Conservation (phyloP, 2,113 vertebrate genomes). For the Synodontis membranacea region DNA sequence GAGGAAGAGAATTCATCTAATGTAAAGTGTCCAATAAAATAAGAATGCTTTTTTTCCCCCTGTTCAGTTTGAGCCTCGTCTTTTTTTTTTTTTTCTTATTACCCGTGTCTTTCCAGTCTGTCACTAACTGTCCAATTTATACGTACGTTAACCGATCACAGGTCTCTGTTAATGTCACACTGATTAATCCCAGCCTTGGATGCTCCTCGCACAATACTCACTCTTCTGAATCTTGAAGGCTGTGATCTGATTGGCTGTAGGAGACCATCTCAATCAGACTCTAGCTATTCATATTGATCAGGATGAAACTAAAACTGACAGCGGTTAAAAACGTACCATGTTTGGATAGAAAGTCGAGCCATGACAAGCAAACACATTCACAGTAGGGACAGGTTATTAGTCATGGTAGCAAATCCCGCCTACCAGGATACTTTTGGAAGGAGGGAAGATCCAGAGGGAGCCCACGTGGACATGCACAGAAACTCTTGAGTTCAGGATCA, state of each 20-base stretch:
- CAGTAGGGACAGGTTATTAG: neutral
- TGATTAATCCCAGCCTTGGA: neutral
- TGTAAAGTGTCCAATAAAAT: constrained; percentile 91
- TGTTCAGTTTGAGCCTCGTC: constrained; percentile 20
- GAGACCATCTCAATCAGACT: neutral
- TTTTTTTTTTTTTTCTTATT: neutral
- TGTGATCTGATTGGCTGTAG: neutral
- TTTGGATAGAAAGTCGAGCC: neutral
- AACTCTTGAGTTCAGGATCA: neutral
- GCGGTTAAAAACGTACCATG: no score
- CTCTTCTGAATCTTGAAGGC: neutral
- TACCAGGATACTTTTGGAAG: neutral
- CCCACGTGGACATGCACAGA: neutral
- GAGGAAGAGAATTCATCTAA: constrained; percentile 63
- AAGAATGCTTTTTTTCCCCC: constrained; percentile 64
- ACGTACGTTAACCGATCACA: neutral
- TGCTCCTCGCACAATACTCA: neutral
- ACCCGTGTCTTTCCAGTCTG: neutral
- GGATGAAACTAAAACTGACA: neutral
- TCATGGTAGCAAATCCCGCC: no score
- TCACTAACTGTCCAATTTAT: neutral
- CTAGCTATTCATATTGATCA: neutral
- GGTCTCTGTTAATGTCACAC: neutral
- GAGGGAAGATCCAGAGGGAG: neutral
- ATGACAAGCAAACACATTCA: neutral